Conservation (phyloP, 1,140 invertebrate genomes). For the Planococcus citri region DNA sequence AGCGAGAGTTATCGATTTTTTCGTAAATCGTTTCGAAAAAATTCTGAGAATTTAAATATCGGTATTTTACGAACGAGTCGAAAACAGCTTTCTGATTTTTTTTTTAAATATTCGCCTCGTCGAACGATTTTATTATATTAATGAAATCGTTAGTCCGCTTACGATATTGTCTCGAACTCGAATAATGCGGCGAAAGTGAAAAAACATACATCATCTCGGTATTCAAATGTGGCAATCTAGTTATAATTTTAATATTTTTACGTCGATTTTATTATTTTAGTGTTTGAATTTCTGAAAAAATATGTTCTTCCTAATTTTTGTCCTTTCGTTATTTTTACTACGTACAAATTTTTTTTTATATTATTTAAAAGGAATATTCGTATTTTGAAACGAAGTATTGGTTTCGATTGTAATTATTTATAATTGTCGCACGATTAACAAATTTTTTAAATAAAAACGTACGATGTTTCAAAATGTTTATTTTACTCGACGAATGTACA, state of each 20-base stretch:
- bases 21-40: too few species aligned
- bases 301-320: not conserved
- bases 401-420: conserved; percentile 1
- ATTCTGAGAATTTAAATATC: too few species aligned
- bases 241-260: not conserved
- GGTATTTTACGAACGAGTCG: too few species aligned
- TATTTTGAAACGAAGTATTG: not conserved
- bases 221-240: not conserved
- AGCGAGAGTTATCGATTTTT: too few species aligned
- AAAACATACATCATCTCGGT: not conserved
- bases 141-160: not conserved
- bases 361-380: not conserved
- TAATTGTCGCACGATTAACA: conserved; percentile 6
- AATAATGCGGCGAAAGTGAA: not conserved
- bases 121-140: not conserved
- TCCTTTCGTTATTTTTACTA: not conserved
- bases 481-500: not conserved
- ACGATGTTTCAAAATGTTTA: not conserved
- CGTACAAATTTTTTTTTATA: not conserved
- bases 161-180: too few species aligned
- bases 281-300: not conserved
- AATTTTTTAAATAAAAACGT: conserved; percentile 2
- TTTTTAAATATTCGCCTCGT: too few species aligned
- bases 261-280: not conserved
- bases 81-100: too few species aligned